A percentile compares a stretch with the other conserved stretches of the same genome.
phyloP scores from a whole-genome alignment of 2,888 invertebrate genomes.

The Leucophenga maculata region DNA sequence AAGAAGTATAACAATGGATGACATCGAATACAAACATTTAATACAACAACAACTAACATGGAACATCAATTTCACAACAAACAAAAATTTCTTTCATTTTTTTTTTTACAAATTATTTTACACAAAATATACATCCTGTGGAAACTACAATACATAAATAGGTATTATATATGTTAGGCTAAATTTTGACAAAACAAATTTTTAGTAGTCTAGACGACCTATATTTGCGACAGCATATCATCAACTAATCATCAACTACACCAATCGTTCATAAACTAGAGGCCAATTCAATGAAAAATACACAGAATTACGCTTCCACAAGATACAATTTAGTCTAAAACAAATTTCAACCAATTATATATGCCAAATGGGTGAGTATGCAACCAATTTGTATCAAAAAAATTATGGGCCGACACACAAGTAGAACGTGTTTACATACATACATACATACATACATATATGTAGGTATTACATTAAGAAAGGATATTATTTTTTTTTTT shows the following conservation, averaged over 20 bases:
- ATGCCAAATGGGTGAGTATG: slow-evolving; percentile 7
- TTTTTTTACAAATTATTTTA: slow-evolving; percentile 30
- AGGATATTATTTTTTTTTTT: no score
- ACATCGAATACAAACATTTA: slow-evolving; percentile 58
- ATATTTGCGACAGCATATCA: slow-evolving; percentile 31
- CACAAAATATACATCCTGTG: slow-evolving; percentile 47
- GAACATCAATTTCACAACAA: slow-evolving; percentile 46
- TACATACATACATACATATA: background rate
- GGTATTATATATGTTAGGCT: background rate
- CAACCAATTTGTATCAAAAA: background rate
- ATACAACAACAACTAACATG: slow-evolving; percentile 65
- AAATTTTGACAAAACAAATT: slow-evolving; percentile 12
- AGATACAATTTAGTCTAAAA: slow-evolving; percentile 32
- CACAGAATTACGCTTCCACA: slow-evolving; percentile 51
- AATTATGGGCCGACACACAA: background rate
- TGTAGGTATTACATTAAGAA: background rate
- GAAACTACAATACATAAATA: no score
- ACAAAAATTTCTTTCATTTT: no score
- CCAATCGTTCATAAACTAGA: no score
- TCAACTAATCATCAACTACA: slow-evolving; percentile 14
- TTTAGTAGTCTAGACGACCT: slow-evolving; percentile 34
- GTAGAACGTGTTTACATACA: background rate
- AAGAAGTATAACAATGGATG: slow-evolving; percentile 16
- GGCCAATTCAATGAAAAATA: slow-evolving; percentile 26
- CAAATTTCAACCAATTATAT: slow-evolving; percentile 18